Evolutionary conservation across 2,113 vertebrate species (phyloP).

Genomic region (Protobothrops flavoviridis): DNA sequence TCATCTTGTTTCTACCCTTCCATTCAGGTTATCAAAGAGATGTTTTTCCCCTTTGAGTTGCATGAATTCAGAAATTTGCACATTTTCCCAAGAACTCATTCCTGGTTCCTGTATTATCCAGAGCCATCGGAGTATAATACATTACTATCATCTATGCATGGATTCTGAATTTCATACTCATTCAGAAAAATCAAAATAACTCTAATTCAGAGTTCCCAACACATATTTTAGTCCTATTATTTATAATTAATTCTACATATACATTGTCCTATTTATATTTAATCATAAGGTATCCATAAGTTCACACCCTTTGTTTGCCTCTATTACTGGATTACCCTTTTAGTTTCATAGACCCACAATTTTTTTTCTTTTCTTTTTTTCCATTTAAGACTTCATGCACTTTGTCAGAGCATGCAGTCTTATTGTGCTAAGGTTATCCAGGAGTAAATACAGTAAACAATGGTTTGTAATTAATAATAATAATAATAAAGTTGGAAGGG

Average conservation of each 20-base stretch:
- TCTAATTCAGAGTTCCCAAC: not conserved
- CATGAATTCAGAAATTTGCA: not conserved
- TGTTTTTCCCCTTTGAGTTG: not conserved
- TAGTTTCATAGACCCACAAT: not conserved
- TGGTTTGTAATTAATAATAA: too few species aligned
- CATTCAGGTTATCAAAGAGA: not conserved
- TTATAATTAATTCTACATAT: not conserved
- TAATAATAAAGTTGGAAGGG: too few species aligned
- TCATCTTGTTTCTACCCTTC: not conserved
- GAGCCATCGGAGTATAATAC: not conserved
- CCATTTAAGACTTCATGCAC: not conserved
- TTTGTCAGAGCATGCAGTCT: too few species aligned
- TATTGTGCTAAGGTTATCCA: too few species aligned
- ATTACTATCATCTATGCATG: not conserved
- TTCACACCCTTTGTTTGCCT: not conserved
- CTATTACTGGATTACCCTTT: not conserved
- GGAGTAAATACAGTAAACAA: too few species aligned
- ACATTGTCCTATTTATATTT: not conserved
- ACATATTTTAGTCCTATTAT: not conserved
- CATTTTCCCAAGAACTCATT: not conserved
- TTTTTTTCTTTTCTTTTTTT: not conserved
- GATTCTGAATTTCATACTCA: not conserved
- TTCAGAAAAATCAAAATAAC: not conserved
- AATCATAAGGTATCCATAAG: not conserved
- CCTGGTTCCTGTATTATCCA: not conserved